These are phyloP conservation scores for Cistogaster globosa DNA, from an alignment of 2,888 invertebrate genomes.

Conservation along the genomic window DNA sequence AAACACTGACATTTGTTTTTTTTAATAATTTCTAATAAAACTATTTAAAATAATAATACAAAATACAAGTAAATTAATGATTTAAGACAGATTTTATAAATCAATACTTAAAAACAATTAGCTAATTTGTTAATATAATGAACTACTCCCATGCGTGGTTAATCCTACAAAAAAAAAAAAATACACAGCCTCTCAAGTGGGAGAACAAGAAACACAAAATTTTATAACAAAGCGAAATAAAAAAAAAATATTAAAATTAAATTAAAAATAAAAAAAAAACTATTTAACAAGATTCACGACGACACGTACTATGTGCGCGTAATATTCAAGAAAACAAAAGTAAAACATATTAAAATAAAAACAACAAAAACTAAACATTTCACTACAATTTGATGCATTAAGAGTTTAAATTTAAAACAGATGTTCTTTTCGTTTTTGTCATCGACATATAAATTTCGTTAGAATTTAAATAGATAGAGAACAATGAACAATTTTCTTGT, in stretches of 20 bases:
- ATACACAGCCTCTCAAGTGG: slow-evolving; percentile 60
- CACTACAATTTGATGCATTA: slow-evolving; percentile 45
- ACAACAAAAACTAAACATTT: slow-evolving; percentile 29
- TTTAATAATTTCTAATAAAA: too few species aligned
- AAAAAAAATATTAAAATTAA: slow-evolving; percentile 43
- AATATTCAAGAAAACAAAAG: slow-evolving; percentile 8
- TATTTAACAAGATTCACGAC: slow-evolving; percentile 42
- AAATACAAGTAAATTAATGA: too few species aligned
- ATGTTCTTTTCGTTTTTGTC: slow-evolving; percentile 50
- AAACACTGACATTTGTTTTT: too few species aligned
- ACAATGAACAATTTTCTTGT: neutral
- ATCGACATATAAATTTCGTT: slow-evolving; percentile 16
- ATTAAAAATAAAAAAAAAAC: slow-evolving; percentile 54
- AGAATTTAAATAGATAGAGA: slow-evolving; percentile 59
- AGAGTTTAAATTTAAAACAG: slow-evolving; percentile 70
- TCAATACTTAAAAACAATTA: too few species aligned
- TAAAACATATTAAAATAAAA: slow-evolving; percentile 38
- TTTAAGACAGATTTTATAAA: too few species aligned
- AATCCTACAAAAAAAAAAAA: neutral
- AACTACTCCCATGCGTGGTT: too few species aligned
- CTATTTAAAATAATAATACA: too few species aligned
- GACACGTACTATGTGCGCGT: slow-evolving; percentile 14
- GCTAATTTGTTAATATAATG: too few species aligned
- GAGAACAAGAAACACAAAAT: slow-evolving; percentile 69
- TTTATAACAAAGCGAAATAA: slow-evolving; percentile 16